phyloP scores from a whole-genome alignment of 2,113 vertebrate genomes.

The Passer domesticus region DNA sequence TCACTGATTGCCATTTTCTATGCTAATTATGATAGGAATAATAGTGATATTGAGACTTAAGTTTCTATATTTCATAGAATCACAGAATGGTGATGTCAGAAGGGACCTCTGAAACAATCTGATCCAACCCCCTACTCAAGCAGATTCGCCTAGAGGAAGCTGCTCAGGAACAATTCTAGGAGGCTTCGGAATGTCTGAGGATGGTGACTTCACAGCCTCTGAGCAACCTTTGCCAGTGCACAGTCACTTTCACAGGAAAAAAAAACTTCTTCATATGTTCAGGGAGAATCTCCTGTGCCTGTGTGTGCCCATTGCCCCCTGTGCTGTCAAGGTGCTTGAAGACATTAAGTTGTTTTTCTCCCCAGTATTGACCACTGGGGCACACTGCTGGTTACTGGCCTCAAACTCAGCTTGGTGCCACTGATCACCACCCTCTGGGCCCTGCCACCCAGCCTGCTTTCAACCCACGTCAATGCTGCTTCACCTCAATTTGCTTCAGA shows the following conservation, averaged over 20 bases:
- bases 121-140: background rate
- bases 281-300: background rate
- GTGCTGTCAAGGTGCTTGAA: background rate
- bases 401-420: background rate
- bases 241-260: too few species aligned
- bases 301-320: background rate
- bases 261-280: background rate
- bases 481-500: background rate
- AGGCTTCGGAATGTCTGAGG: background rate
- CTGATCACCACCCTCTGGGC: background rate
- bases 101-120: background rate
- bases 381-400: background rate
- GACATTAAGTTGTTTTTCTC: background rate
- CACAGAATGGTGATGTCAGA: background rate
- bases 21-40: background rate
- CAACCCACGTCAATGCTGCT: background rate
- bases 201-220: background rate
- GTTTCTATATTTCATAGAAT: background rate
- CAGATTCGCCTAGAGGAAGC: fast-evolving
- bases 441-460: background rate
- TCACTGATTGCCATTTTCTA: background rate
- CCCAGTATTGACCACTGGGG: background rate
- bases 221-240: background rate
- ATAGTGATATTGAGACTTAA: background rate
- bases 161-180: background rate